Conservation (phyloP, 1,140 invertebrate species). For the Batillaria attramentaria region DNA sequence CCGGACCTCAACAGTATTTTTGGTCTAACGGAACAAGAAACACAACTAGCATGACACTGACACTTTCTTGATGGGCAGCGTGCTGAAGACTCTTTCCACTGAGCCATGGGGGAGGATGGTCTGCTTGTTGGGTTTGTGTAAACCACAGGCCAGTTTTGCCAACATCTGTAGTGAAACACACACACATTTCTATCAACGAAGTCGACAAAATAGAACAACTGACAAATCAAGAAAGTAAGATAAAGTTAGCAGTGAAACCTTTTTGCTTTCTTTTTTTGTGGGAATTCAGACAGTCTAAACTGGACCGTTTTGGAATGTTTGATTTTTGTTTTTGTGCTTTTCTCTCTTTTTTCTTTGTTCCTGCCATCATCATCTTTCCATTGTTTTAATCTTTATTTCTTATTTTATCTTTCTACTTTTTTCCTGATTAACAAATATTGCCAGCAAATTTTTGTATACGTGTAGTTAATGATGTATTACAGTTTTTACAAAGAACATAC, state of each 20-base stretch:
- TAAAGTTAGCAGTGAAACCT: not conserved
- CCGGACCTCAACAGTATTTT: not conserved
- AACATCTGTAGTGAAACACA: conserved; percentile 78
- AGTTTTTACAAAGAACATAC: not conserved
- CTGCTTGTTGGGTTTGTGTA: conserved; percentile 95
- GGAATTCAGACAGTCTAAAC: no score
- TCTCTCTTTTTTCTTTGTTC: no score
- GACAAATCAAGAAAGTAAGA: not conserved
- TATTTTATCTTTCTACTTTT: no score
- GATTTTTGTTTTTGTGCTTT: no score
- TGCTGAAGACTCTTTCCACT: conserved; percentile 78
- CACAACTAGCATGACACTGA: conserved; percentile 48
- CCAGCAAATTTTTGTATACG: not conserved
- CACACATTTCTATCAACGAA: no score
- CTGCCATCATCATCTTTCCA: no score
- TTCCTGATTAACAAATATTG: not conserved
- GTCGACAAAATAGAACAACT: no score
- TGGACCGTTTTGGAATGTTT: no score
- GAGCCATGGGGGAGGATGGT: conserved; percentile 84
- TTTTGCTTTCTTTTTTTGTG: not conserved
- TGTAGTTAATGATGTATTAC: not conserved
- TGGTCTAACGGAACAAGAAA: no score
- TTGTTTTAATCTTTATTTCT: no score
- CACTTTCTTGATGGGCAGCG: conserved; percentile 76
- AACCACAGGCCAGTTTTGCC: conserved; percentile 92